Evolutionary conservation across 2,113 vertebrate species (phyloP), one percentile per base, ranked within the genome.

Genomic region (Cromileptes altivelis): DNA sequence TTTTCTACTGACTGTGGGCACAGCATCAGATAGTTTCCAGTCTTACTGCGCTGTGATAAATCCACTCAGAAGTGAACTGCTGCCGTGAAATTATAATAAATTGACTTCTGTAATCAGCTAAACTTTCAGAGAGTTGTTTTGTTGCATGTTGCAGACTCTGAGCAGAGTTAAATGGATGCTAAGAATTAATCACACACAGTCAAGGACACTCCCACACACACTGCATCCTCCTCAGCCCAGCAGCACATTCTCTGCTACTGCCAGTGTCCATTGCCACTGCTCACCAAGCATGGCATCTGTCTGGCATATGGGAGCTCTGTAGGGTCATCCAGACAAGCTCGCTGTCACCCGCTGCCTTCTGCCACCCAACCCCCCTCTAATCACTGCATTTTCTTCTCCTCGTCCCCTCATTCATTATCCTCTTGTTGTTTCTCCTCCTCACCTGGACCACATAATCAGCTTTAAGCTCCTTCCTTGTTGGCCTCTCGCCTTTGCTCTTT

Each of bases 221-320:
- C 10, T 10, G 49, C 78, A 19, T 57, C 88, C 42, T 81, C 49
- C 18, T 70, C 47, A 67, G 50, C 55, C 19, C 9, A 70, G 27
- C 68, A 56, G 70, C 67, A 50, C 70, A 63, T 70, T 77, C 52
- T 78, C 52, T 74, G 52, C 74, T 27, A 2, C 81, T 77, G 82
- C 82, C 86, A 81, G 81, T 49, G 73, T 84, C 74, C 50, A 9
- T 63, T 47, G 84, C 80, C 91, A 79, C 84, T 74, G 82, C 69
- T 91, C 87, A 79, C 83, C 83, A 72, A 85, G 84, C 85, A 50
- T 81, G 88, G 87, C 92, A 91, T 93, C 92, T 93, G 91, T 84
- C 88, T 68, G 83, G 78, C 93, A 94, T 93, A 94, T 92, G 90
- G 92, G 70, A 82, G 83, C 91, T 90, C 86, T 85, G 90, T 87